Percentiles rank a stretch among this genome's conserved stretches.
phyloP scores from a whole-genome alignment of 2,113 vertebrate species.

The Condylura cristata region DNA sequence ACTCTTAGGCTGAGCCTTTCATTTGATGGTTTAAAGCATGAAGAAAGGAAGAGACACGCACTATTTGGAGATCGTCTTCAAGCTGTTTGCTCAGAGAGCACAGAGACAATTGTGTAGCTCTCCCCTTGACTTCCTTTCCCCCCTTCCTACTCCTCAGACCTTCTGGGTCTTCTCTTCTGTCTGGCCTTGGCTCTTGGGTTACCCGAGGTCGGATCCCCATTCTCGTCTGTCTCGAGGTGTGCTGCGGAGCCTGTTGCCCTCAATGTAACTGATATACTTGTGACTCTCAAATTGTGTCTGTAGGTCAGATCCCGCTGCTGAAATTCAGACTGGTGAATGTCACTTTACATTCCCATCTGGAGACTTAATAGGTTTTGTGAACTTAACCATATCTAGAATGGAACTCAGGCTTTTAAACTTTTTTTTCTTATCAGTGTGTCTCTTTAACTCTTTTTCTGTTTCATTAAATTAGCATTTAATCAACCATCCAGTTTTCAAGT shows the following conservation, averaged over 20 bases:
- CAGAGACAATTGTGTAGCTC: background rate
- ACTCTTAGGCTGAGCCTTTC: background rate
- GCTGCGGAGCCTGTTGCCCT: background rate
- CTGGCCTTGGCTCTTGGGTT: background rate
- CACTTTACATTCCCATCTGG: background rate
- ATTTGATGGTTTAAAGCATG: background rate
- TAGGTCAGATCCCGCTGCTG: background rate
- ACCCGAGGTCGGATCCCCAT: background rate
- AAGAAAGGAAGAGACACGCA: background rate
- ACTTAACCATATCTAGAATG: background rate
- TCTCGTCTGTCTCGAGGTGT: background rate
- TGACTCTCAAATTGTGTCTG: background rate
- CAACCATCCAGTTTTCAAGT: background rate
- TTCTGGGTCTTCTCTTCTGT: background rate
- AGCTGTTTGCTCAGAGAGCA: background rate
- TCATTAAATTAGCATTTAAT: background rate
- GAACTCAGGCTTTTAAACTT: background rate
- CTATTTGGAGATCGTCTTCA: background rate
- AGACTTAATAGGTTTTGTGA: background rate
- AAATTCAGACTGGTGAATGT: background rate
- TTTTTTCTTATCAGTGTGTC: background rate
- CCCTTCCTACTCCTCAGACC: background rate
- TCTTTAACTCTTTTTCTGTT: background rate
- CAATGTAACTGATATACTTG: background rate
- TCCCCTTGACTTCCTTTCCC: background rate